These are phyloP conservation scores for Heterodera filipjevi DNA, from an alignment of 2,888 invertebrate species.

Conservation along the genomic window DNA sequence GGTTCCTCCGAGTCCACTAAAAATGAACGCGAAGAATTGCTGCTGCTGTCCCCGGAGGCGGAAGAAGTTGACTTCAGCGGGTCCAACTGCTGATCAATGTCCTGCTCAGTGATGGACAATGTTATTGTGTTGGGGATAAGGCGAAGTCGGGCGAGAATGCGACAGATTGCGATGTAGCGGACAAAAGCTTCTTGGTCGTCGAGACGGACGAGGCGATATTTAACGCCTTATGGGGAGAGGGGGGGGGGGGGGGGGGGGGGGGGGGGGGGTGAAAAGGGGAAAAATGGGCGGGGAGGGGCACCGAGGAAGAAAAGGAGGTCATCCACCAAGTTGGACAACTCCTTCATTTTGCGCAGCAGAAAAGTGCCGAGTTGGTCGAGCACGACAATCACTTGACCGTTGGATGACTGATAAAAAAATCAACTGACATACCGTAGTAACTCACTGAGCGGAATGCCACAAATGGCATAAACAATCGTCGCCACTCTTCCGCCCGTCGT, in stretches of 20 bases:
- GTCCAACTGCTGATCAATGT: background rate
- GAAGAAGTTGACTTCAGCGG: background rate
- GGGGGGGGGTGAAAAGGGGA: background rate
- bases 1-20: background rate
- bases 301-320: constrained; percentile 48
- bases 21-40: constrained; percentile 5
- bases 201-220: constrained; percentile 32
- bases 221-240: constrained; percentile 29
- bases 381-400: constrained; percentile 77
- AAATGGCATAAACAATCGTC: constrained; percentile 85
- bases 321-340: constrained; percentile 36
- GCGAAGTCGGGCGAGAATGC: constrained; percentile 16
- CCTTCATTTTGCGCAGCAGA: constrained; percentile 68
- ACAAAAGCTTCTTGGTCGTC: constrained; percentile 37
- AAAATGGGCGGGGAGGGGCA: constrained; percentile 30
- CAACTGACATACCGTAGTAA: background rate
- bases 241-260: background rate
- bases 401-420: background rate
- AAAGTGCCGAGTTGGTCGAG: constrained; percentile 92
- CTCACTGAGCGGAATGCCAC: constrained; percentile 79
- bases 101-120: constrained; percentile 24
- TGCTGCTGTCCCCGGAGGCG: background rate
- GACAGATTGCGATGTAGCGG: constrained; percentile 34
- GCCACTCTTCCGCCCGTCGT: constrained; percentile 82
- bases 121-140: constrained; percentile 33